Percentiles rank a stretch among this genome's conserved stretches.
Evolutionary conservation across 1,140 invertebrate species (phyloP).

Genomic region (Atopsyche davidsoni): DNA sequence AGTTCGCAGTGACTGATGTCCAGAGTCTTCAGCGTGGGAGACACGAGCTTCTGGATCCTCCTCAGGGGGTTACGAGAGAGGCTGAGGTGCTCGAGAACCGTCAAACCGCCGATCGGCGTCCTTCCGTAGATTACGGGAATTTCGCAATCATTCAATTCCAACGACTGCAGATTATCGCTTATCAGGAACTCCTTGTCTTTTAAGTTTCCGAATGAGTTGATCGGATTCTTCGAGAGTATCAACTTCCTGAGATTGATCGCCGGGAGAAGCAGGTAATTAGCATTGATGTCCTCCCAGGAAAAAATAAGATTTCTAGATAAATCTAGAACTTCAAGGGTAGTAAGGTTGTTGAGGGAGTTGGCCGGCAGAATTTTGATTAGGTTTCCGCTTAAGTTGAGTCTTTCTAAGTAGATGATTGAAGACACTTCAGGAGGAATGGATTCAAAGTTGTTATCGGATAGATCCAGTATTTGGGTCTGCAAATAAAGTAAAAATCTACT

Average conservation of each 20-base stretch:
- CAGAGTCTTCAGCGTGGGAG: conserved; percentile 46
- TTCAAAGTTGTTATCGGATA: conserved; percentile 49
- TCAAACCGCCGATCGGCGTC: conserved; percentile 47
- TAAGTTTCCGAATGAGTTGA: conserved; percentile 43
- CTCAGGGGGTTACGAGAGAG: conserved; percentile 49
- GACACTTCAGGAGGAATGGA: conserved; percentile 48
- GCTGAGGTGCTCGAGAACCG: conserved; percentile 46
- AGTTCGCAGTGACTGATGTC: conserved; percentile 53
- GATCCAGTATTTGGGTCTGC: conserved; percentile 45
- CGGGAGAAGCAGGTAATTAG: conserved; percentile 41
- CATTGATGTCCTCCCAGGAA: conserved; percentile 49
- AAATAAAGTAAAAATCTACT: conserved; percentile 25
- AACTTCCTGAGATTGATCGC: conserved; percentile 44
- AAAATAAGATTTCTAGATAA: conserved; percentile 50
- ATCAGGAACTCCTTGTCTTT: conserved; percentile 44
- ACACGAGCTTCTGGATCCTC: conserved; percentile 44
- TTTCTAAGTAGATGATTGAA: conserved; percentile 44
- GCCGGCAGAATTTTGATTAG: conserved; percentile 39
- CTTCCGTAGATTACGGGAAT: conserved; percentile 47
- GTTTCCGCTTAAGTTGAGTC: conserved; percentile 53
- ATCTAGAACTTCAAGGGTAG: conserved; percentile 46
- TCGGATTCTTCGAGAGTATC: conserved; percentile 45
- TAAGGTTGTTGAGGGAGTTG: conserved; percentile 45
- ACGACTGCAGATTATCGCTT: conserved; percentile 44
- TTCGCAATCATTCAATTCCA: conserved; percentile 49